Evolutionary conservation across 1,140 invertebrate genomes (phyloP).

Genomic region (Drusus annulatus): DNA sequence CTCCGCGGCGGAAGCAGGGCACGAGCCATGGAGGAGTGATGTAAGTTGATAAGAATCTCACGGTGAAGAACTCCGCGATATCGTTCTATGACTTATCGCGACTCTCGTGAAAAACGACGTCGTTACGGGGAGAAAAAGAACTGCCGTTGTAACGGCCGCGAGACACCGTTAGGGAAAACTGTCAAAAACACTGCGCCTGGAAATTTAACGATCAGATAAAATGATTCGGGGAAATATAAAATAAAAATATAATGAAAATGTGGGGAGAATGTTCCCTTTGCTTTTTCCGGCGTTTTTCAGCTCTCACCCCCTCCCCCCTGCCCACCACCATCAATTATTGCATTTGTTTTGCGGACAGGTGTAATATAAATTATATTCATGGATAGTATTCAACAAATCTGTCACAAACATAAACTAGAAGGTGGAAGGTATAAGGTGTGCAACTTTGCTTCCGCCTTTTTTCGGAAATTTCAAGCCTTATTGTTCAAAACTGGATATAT

Average conservation of each 20-base stretch:
- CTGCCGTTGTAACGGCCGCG: not conserved
- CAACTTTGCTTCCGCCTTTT: no score
- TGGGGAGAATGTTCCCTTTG: not conserved
- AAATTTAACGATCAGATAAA: constrained; percentile 58
- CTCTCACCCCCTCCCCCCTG: constrained; percentile 9
- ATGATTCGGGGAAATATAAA: constrained; percentile 45
- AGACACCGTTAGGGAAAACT: constrained; percentile 42
- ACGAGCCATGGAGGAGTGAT: constrained; percentile 15
- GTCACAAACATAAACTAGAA: constrained; percentile 35
- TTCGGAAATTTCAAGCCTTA: no score
- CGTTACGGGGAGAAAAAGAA: constrained; percentile 46
- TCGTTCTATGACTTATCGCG: constrained; percentile 54
- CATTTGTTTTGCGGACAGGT: constrained; percentile 54
- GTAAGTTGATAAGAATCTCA: constrained; percentile 49
- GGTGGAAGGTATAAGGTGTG: no score
- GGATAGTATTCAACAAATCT: constrained; percentile 22
- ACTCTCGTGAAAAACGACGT: constrained; percentile 51
- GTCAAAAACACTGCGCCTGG: constrained; percentile 57
- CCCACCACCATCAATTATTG: no score
- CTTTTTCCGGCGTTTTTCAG: not conserved
- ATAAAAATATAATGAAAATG: not conserved
- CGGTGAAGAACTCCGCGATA: constrained; percentile 40
- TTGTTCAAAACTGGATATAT: no score
- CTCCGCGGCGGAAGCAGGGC: not conserved
- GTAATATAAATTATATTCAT: constrained; percentile 44